These are phyloP conservation scores for Piliocolobus tephrosceles DNA, from an alignment of 2,113 vertebrate genomes.

Conservation along the genomic window DNA sequence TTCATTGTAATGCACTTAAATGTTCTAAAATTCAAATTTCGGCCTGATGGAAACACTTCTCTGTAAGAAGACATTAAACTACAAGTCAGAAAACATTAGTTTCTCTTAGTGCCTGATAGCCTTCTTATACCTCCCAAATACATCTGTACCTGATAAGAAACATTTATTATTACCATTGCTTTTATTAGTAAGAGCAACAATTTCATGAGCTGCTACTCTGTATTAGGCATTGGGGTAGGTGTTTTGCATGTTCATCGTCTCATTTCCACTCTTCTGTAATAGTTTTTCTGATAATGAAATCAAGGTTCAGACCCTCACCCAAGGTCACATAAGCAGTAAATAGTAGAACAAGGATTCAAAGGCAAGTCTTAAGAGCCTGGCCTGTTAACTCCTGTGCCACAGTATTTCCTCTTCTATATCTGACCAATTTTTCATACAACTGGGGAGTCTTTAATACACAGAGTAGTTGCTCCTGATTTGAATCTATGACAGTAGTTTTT, in stretches of 20 bases:
- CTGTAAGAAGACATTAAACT: neutral
- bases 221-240: neutral
- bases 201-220: neutral
- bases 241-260: neutral
- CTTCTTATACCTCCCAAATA: neutral
- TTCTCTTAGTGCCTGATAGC: neutral
- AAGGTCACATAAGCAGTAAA: neutral
- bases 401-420: neutral
- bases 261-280: neutral
- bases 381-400: neutral
- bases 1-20: neutral
- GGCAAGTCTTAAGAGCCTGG: neutral
- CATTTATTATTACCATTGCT: neutral
- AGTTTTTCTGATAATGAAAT: slow-evolving; percentile 21
- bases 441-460: neutral
- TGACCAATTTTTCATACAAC: neutral
- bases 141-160: neutral
- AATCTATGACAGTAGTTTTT: neutral
- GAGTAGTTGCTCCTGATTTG: neutral
- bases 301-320: neutral
- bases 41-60: neutral
- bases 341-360: neutral
- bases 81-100: neutral
- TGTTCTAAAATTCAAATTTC: slow-evolving; percentile 43
- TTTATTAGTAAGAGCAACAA: neutral